Percentiles rank a stretch among this genome's conserved stretches.
Conservation (phyloP, 2,888 invertebrate genomes). For the Cataglyphis cursor region DNA sequence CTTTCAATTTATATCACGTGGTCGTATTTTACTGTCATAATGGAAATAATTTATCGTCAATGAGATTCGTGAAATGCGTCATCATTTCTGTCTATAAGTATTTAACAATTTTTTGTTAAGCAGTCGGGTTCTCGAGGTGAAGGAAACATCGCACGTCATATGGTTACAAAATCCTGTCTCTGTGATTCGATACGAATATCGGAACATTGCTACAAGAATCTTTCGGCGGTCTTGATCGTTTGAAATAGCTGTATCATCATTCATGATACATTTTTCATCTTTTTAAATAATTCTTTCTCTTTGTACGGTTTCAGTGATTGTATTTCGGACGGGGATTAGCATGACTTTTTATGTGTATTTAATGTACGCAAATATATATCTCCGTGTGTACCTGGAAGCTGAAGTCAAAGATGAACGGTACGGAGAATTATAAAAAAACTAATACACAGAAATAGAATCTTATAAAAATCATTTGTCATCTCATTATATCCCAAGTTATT, state of each 20-base stretch:
- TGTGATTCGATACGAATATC: background rate
- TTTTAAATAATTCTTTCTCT: background rate
- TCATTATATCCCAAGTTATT: background rate
- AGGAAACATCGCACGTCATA: constrained; percentile 72
- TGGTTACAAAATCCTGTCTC: background rate
- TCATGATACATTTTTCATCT: background rate
- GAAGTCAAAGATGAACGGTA: background rate
- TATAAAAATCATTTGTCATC: background rate
- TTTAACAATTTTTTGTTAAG: constrained; percentile 1
- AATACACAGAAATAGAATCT: background rate
- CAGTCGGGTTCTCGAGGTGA: constrained; percentile 67
- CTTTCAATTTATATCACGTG: background rate
- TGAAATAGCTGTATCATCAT: background rate
- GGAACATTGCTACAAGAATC: background rate
- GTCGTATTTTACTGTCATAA: background rate
- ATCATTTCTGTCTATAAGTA: background rate
- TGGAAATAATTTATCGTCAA: background rate
- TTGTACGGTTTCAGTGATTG: too few relatives aligned
- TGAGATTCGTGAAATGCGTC: background rate
- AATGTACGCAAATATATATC: background rate
- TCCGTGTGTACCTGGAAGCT: background rate
- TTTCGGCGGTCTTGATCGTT: background rate
- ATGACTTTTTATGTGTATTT: background rate
- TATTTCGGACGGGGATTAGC: background rate
- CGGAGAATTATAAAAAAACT: background rate